Conservation (phyloP, 2,113 vertebrate genomes). For the Hassar affinis region DNA sequence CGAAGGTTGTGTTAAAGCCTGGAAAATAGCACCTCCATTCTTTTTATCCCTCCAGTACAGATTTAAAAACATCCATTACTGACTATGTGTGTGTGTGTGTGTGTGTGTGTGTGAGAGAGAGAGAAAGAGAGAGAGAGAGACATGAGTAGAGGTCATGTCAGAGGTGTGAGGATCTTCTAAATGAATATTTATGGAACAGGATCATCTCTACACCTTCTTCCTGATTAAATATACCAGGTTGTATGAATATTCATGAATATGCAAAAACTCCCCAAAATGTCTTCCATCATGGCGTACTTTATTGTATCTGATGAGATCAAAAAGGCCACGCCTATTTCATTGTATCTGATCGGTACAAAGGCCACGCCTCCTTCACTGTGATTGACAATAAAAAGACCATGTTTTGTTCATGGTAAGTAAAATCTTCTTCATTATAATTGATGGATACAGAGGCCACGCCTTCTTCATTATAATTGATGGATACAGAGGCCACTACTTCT, state of each 20-base stretch:
- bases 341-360: neutral
- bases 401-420: no score
- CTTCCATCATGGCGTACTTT: neutral
- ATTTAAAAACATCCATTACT: constrained; percentile 9
- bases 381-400: neutral
- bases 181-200: neutral
- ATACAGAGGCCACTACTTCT: neutral
- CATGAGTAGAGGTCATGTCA: neutral
- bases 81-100: neutral
- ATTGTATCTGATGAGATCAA: no score
- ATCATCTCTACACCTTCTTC: neutral
- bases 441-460: no score
- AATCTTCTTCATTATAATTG: no score
- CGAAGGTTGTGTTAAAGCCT: neutral
- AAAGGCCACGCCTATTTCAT: neutral
- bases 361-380: neutral
- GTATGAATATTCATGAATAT: neutral
- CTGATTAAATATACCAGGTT: neutral
- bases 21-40: neutral
- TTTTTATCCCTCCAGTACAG: neutral
- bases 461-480: no score
- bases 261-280: neutral
- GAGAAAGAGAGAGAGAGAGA: neutral
- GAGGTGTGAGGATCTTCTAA: neutral
- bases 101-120: constrained; percentile 2